These are phyloP conservation scores for Sphaerophoria taeniata DNA, from an alignment of 2,888 invertebrate species.

Conservation along the genomic window DNA sequence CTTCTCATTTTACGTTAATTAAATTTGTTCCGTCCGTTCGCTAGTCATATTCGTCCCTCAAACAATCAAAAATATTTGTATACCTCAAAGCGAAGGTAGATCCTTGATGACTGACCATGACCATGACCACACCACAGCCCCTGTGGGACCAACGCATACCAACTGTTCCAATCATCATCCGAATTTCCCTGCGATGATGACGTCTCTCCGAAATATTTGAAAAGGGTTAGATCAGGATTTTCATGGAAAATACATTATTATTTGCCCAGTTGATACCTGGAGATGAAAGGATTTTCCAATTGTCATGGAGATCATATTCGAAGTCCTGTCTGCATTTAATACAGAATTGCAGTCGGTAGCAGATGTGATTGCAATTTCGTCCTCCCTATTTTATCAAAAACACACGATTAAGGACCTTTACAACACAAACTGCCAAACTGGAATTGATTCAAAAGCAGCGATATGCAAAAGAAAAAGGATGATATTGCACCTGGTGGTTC, in stretches of 20 bases:
- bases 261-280: constrained; percentile 15
- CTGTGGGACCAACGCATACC: constrained; percentile 38
- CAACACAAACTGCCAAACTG: not conserved
- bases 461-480: constrained; percentile 74
- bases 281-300: constrained; percentile 53
- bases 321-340: not conserved
- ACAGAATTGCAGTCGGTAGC: constrained; percentile 40
- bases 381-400: not conserved
- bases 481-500: constrained; percentile 68
- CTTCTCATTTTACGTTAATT: constrained; percentile 69
- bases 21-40: constrained; percentile 53
- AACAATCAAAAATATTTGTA: constrained; percentile 32
- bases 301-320: constrained; percentile 56
- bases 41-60: not conserved
- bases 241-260: constrained; percentile 44
- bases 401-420: not conserved
- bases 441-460: constrained; percentile 62
- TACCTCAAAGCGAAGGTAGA: not conserved
- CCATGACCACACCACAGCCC: not conserved
- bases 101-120: constrained; percentile 41
- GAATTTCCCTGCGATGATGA: not conserved
- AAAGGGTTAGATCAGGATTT: constrained; percentile 60
- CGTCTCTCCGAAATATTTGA: not conserved
- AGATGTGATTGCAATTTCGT: constrained; percentile 70
- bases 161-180: constrained; percentile 24